These are phyloP conservation scores for Saturnia japonica DNA, from an alignment of 2,888 invertebrate species.

Conservation along the genomic window DNA sequence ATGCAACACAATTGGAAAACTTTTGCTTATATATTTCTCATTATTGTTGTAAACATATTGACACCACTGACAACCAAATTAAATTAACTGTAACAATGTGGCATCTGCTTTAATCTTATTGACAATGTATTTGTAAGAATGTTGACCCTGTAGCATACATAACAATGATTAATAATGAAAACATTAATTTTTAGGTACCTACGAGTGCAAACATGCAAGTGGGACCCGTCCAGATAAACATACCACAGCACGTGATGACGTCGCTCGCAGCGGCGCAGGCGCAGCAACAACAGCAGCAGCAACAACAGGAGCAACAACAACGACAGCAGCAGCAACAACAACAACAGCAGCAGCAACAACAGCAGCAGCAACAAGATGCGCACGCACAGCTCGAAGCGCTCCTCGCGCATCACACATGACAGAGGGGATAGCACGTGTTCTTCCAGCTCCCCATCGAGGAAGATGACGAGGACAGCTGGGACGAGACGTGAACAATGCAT, in stretches of 20 bases:
- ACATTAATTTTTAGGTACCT: conserved; percentile 73
- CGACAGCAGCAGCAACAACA: conserved; percentile 31
- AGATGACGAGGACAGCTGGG: conserved; percentile 1
- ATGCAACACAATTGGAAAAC: too few species aligned
- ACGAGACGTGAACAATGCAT: background rate
- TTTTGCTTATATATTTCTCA: too few species aligned
- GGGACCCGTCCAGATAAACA: conserved; percentile 85
- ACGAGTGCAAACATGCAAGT: conserved; percentile 81
- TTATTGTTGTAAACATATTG: too few species aligned
- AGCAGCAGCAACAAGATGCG: conserved; percentile 52
- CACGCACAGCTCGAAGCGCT: conserved; percentile 65
- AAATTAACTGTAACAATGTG: too few species aligned
- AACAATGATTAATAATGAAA: background rate
- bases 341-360: conserved; percentile 25
- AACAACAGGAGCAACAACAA: conserved; percentile 26
- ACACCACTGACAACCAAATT: too few species aligned
- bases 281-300: conserved; percentile 52
- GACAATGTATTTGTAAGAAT: too few species aligned
- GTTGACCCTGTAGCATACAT: too few species aligned
- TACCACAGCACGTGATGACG: conserved; percentile 80
- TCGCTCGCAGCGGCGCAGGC: conserved; percentile 54
- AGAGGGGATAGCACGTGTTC: conserved; percentile 18
- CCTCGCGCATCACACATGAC: conserved; percentile 69
- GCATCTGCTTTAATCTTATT: too few species aligned
- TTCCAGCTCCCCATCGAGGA: background rate